phyloP scores from a whole-genome alignment of 2,888 invertebrate genomes.

The Thymelicus sylvestris region DNA sequence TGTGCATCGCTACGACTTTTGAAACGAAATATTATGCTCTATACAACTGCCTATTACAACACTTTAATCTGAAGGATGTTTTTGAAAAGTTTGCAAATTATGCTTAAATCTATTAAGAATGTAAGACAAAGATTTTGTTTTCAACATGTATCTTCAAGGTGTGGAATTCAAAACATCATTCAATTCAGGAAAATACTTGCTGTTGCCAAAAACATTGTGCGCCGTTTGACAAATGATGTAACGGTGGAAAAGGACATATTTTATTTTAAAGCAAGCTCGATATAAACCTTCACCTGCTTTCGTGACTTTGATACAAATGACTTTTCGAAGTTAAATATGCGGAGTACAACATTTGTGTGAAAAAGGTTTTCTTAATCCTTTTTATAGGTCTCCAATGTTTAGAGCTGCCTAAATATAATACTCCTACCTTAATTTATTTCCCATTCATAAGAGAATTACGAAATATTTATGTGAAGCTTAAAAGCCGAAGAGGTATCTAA shows the following conservation, averaged over 20 bases:
- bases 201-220: conserved; percentile 40
- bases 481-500: neutral
- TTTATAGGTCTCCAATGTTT: neutral
- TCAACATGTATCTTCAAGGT: conserved; percentile 15
- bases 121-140: conserved; percentile 1
- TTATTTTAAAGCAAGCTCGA: conserved; percentile 36
- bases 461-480: neutral
- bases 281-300: conserved; percentile 61
- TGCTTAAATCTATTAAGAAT: neutral
- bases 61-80: neutral
- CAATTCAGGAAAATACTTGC: conserved; percentile 41
- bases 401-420: neutral
- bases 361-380: conserved; percentile 1
- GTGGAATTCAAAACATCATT: conserved; percentile 37
- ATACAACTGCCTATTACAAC: neutral
- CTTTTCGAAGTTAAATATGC: conserved; percentile 4
- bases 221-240: conserved; percentile 44
- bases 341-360: neutral
- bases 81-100: neutral
- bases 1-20: conserved; percentile 55
- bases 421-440: neutral
- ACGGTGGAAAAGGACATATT: conserved; percentile 24
- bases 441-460: neutral
- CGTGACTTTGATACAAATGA: conserved; percentile 56
- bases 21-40: conserved; percentile 34